These are phyloP conservation scores for Podocnemis expansa DNA, from an alignment of 2,113 vertebrate genomes.

Conservation along the genomic window DNA sequence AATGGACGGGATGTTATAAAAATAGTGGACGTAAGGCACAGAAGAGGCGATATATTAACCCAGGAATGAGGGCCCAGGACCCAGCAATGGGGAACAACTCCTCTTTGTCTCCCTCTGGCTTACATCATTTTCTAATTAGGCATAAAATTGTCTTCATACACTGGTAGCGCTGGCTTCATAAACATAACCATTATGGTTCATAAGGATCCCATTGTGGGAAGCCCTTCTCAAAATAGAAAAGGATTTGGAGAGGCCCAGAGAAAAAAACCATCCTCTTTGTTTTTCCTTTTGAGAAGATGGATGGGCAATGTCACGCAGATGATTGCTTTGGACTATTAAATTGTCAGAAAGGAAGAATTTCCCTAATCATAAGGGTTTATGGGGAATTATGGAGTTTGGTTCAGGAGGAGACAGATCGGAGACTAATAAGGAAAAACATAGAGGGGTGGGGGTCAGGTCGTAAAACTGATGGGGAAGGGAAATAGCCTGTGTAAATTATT, in stretches of 20 bases:
- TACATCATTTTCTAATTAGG: slow-evolving; percentile 86
- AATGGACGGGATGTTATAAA: slow-evolving; percentile 67
- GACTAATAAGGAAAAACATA: neutral
- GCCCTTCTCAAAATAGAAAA: slow-evolving; percentile 88
- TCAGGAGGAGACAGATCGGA: slow-evolving; percentile 50
- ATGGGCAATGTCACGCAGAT: slow-evolving; percentile 92
- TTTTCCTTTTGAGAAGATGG: slow-evolving; percentile 87
- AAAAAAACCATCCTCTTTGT: slow-evolving; percentile 88
- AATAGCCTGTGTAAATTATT: neutral
- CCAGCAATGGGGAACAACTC: slow-evolving; percentile 56
- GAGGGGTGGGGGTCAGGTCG: neutral
- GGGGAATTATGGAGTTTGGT: slow-evolving; percentile 85
- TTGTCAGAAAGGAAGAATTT: slow-evolving; percentile 92
- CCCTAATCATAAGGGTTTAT: slow-evolving; percentile 82
- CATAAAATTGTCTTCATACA: slow-evolving; percentile 89
- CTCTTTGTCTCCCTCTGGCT: slow-evolving; percentile 73
- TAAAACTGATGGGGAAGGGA: neutral
- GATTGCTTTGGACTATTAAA: slow-evolving; percentile 95
- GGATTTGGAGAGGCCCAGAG: slow-evolving; percentile 73
- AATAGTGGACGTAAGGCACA: slow-evolving; percentile 64
- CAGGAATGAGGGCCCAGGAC: slow-evolving; percentile 55
- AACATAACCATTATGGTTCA: slow-evolving; percentile 92
- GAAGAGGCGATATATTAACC: slow-evolving; percentile 47
- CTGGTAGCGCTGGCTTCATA: slow-evolving; percentile 91
- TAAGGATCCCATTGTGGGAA: slow-evolving; percentile 92